Percentiles rank a stretch among this genome's conserved stretches.
These are phyloP conservation scores for Muscina levida DNA, from an alignment of 2,888 invertebrate genomes.

Conservation along the genomic window DNA sequence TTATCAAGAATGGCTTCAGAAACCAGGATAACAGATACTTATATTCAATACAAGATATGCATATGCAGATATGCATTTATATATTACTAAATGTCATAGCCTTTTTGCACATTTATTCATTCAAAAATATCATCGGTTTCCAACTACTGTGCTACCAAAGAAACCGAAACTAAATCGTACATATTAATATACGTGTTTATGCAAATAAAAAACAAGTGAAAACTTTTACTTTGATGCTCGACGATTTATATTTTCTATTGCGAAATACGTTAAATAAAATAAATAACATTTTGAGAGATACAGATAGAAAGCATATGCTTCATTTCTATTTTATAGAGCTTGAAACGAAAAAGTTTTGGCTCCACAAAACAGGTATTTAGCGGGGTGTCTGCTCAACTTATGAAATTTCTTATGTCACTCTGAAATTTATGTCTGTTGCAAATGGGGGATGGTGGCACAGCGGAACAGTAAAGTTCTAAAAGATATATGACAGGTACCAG, in stretches of 20 bases:
- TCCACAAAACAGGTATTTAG: not conserved
- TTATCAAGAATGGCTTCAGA: too few relatives aligned
- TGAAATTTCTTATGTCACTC: slow-evolving; percentile 41
- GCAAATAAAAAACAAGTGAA: slow-evolving; percentile 43
- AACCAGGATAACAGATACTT: too few relatives aligned
- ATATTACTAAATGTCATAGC: too few relatives aligned
- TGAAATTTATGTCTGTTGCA: slow-evolving; percentile 35
- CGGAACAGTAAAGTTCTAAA: slow-evolving; percentile 5
- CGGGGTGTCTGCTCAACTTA: slow-evolving; percentile 36
- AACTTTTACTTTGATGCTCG: slow-evolving; percentile 34
- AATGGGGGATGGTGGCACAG: not conserved
- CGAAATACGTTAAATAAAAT: slow-evolving; percentile 21
- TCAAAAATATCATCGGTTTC: too few relatives aligned
- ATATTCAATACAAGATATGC: too few relatives aligned
- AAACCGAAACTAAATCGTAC: too few relatives aligned
- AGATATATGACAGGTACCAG: slow-evolving; percentile 33
- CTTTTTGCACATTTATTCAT: too few relatives aligned
- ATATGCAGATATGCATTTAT: too few relatives aligned
- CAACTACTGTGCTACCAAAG: too few relatives aligned
- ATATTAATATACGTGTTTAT: too few relatives aligned
- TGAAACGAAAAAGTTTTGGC: slow-evolving; percentile 21
- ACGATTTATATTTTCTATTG: slow-evolving; percentile 23
- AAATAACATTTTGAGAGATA: slow-evolving; percentile 33
- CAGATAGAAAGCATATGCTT: slow-evolving; percentile 6
- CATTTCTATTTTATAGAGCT: slow-evolving; percentile 14